Conservation (phyloP, 2,797 vertebrate genomes). For the Masticophis lateralis region DNA sequence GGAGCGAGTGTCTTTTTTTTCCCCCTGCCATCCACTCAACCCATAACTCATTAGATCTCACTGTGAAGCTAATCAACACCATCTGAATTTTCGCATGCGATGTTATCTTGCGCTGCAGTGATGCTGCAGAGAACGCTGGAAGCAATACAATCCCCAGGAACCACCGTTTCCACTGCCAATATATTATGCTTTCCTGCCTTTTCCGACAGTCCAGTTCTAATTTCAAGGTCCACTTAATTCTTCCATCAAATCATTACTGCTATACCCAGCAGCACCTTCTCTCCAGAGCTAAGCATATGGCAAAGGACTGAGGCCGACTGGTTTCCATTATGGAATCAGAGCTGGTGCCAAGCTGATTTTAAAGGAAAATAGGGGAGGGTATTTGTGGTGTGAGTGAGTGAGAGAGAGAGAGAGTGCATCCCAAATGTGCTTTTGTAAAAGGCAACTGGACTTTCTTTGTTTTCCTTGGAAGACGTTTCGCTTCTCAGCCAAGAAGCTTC, state of each 20-base stretch:
- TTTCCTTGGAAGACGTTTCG: no score
- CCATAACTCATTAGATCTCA: constrained; percentile 19
- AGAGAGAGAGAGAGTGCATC: background rate
- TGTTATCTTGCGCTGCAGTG: background rate
- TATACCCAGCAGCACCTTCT: constrained; percentile 89
- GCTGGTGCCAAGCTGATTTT: constrained; percentile 77
- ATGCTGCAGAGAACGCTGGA: constrained; percentile 3
- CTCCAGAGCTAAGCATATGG: constrained; percentile 91
- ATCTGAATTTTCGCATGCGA: constrained; percentile 52
- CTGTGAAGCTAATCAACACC: constrained; percentile 38
- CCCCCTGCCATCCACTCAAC: background rate
- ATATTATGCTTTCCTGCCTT: constrained; percentile 69
- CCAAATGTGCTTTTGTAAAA: no score
- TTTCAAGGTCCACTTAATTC: constrained; percentile 99
- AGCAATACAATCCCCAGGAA: constrained; percentile 41
- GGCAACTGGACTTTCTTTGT: no score
- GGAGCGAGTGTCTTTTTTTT: background rate
- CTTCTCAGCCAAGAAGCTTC: no score
- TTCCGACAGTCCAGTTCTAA: constrained; percentile 87
- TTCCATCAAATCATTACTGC: constrained; percentile 92
- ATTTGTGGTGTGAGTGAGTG: background rate
- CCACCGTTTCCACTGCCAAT: constrained; percentile 63
- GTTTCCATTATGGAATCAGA: constrained; percentile 85
- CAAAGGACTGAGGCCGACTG: constrained; percentile 84
- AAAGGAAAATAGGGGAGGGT: constrained; percentile 47